Percentiles rank a stretch among this genome's conserved stretches.
Conservation (phyloP, 1,140 invertebrate genomes). For the Drosophila ercepeae region DNA sequence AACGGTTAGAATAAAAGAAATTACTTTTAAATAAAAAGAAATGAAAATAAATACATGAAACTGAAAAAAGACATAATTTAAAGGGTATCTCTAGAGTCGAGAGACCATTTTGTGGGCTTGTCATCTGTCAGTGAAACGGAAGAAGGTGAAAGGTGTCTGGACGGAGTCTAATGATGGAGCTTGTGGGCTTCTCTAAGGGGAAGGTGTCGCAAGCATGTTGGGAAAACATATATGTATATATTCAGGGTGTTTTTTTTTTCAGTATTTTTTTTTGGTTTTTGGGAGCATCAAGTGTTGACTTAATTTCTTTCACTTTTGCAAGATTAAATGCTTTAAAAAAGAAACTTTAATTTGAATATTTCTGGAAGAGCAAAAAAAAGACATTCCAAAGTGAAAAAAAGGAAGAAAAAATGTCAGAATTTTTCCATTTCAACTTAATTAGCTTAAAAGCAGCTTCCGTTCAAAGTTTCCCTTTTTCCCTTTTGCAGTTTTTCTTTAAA, state of each 20-base stretch:
- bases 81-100: background rate
- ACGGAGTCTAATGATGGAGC: constrained; percentile 21
- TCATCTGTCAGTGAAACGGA: constrained; percentile 10
- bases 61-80: constrained; percentile 13
- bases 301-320: background rate
- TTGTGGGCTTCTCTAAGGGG: constrained; percentile 1
- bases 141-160: constrained; percentile 63
- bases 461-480: constrained; percentile 13
- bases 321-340: background rate
- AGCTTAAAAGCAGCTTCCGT: constrained; percentile 46
- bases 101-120: background rate
- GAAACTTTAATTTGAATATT: too few species aligned
- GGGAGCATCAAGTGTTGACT: constrained; percentile 36
- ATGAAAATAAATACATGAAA: background rate
- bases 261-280: background rate
- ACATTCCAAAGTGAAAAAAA: background rate
- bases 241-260: constrained; percentile 6
- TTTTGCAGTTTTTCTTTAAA: background rate
- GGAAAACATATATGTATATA: background rate
- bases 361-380: too few species aligned
- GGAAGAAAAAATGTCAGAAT: constrained; percentile 17
- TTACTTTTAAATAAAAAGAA: background rate
- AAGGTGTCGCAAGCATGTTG: constrained; percentile 3
- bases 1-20: background rate
- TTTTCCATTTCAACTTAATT: constrained; percentile 45